Evolutionary conservation across 2,888 invertebrate species (phyloP), one percentile per base, ranked within the genome.

Genomic region (Lepas anatifera): DNA sequence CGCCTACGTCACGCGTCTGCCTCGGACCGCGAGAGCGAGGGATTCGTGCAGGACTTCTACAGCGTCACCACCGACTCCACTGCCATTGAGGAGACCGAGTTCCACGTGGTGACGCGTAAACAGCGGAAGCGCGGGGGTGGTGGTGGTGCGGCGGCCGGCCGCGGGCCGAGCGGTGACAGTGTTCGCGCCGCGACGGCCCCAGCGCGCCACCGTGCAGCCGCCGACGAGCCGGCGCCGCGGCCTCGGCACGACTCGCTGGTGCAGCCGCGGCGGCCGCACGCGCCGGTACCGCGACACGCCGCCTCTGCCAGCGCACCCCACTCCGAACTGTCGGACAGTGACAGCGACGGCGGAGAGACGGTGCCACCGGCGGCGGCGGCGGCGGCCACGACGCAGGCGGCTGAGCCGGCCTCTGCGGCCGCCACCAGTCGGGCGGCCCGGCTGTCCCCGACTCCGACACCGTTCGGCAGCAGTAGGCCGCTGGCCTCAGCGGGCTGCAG

Each of bases 101-200:
- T 91, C 81, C 87, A 89, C 79, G 88, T 90, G 69, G 92, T 92
- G 69, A 89, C 88, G 71, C 92, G 90, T 78, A 89, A 89, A 79
- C 89, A 89, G 79, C 87, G 88, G 77, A 32, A 35, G 18, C 58
- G 58, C 22, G 18, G 22, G 58, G 18, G 22, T 29, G 18, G 8
- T 18, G 32, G 16, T 18, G 18, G 22, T 22, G 58, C 58, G 16
- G 6, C 32, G 32, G 32, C 32, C 41, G 41, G 41, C 41, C 41
- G 41, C 16, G n/a, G n/a, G n/a, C n/a, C n/a, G n/a, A n/a, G n/a
- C n/a, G n/a, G n/a, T n/a, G n/a, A n/a, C n/a, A n/a, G n/a, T n/a
- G n/a, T n/a, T n/a, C n/a, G n/a, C n/a, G n/a, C n/a, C n/a, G n/a
- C n/a, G n/a, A n/a, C n/a, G n/a, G n/a, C n/a, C n/a, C n/a, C n/a